Conservation (phyloP, 2,888 invertebrate species). For the Chymomyza amoena region DNA sequence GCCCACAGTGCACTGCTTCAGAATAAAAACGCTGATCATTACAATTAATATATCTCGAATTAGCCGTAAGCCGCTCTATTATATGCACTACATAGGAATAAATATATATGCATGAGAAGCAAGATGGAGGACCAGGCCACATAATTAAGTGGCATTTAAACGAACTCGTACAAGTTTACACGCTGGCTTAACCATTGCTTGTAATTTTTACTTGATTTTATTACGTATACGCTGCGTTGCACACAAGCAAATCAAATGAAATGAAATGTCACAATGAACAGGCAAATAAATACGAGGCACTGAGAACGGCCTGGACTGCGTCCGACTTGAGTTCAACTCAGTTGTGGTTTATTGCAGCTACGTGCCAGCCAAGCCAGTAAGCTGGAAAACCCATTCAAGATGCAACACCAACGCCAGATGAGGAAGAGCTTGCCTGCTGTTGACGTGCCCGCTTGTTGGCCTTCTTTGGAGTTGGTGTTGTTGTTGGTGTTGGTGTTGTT, state of each 20-base stretch:
- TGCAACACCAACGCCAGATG: conserved; percentile 7
- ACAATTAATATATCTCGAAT: background rate
- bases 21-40: background rate
- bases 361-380: conserved; percentile 29
- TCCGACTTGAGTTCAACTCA: conserved; percentile 21
- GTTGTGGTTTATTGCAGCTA: conserved; percentile 53
- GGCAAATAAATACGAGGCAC: conserved; percentile 30
- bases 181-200: background rate
- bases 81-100: conserved; percentile 60
- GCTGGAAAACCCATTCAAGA: conserved; percentile 38
- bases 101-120: conserved; percentile 24
- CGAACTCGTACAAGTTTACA: background rate
- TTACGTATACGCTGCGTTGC: conserved; percentile 46
- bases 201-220: conserved; percentile 34
- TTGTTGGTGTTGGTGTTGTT: conserved; percentile 11
- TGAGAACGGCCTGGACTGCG: no score
- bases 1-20: no score
- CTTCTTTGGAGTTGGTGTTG: conserved; percentile 45
- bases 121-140: conserved; percentile 33
- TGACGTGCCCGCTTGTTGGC: conserved; percentile 27
- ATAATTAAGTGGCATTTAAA: conserved; percentile 70
- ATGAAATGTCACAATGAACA: conserved; percentile 54
- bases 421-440: background rate
- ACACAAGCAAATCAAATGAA: conserved; percentile 33
- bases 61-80: conserved; percentile 43